Conservation (phyloP, 2,797 vertebrate genomes). For the Takifugu ocellatus region DNA sequence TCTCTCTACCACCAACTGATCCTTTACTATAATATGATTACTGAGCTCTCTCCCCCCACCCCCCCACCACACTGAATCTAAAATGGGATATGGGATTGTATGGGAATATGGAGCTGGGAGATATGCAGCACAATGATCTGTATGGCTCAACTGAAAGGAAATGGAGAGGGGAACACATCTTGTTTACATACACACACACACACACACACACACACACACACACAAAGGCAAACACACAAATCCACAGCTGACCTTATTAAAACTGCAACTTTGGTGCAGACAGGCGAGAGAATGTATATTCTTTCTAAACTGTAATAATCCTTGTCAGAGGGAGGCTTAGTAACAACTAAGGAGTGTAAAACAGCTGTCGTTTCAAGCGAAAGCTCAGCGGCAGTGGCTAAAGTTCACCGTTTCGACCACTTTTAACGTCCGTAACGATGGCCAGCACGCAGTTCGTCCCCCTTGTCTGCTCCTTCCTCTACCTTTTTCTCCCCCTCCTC, state of each 20-base stretch:
- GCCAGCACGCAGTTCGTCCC: conserved; percentile 3
- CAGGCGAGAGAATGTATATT: conserved; percentile 19
- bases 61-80: background rate
- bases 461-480: background rate
- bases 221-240: background rate
- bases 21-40: conserved; percentile 8
- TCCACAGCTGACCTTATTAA: conserved; percentile 2
- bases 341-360: conserved; percentile 26
- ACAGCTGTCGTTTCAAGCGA: conserved; percentile 38
- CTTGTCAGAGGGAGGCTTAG: conserved; percentile 34
- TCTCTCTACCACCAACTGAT: conserved; percentile 1
- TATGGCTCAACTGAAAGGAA: background rate
- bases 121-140: conserved; percentile 3
- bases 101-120: background rate
- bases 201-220: background rate
- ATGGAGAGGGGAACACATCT: background rate
- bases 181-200: background rate
- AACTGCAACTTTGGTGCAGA: conserved; percentile 4
- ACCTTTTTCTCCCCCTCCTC: background rate
- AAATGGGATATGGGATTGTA: background rate
- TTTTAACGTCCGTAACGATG: background rate
- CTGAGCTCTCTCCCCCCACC: background rate
- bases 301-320: conserved; percentile 31
- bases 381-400: conserved; percentile 14
- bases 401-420: background rate